These are phyloP conservation scores for Temnothorax longispinosus DNA, from an alignment of 1,140 invertebrate species.

Conservation along the genomic window DNA sequence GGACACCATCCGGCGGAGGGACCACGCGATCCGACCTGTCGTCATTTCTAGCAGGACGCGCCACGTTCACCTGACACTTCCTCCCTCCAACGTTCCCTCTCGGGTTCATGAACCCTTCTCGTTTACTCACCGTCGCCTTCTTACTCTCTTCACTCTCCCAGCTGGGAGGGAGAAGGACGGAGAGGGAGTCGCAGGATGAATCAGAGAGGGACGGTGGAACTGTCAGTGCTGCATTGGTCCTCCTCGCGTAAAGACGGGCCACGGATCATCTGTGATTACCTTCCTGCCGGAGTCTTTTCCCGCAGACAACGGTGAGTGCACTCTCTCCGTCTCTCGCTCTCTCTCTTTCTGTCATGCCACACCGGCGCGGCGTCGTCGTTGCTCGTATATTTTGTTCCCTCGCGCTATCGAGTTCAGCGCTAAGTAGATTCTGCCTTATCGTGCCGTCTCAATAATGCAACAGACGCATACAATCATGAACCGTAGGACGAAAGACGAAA, in stretches of 20 bases:
- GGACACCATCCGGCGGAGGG: slow-evolving; percentile 1
- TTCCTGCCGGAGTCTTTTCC: slow-evolving; percentile 55
- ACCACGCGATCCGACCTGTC: slow-evolving; percentile 26
- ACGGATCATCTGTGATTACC: slow-evolving; percentile 66
- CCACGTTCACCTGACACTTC: slow-evolving; percentile 44
- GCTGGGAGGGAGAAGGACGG: slow-evolving; percentile 61
- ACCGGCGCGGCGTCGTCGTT: not conserved
- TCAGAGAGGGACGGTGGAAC: slow-evolving; percentile 75
- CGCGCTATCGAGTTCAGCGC: slow-evolving; percentile 14
- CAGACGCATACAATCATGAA: not conserved
- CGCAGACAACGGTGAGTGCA: slow-evolving; percentile 61
- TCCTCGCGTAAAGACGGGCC: slow-evolving; percentile 77
- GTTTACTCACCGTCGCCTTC: slow-evolving; percentile 39
- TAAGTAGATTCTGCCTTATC: slow-evolving; percentile 31
- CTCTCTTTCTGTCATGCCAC: not conserved
- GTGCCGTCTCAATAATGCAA: slow-evolving; percentile 23
- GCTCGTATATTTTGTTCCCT: slow-evolving; percentile 17
- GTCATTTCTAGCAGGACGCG: slow-evolving; percentile 47
- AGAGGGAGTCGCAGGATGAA: slow-evolving; percentile 64
- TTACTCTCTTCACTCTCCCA: not conserved
- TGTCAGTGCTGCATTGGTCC: slow-evolving; percentile 78
- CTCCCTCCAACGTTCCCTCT: slow-evolving; percentile 44
- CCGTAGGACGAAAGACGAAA: not conserved
- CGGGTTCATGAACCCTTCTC: slow-evolving; percentile 41
- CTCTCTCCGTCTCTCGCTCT: slow-evolving; percentile 10